A percentile compares a stretch with the other conserved stretches of the same genome.
Evolutionary conservation across 2,113 vertebrate genomes (phyloP).

Genomic region (Forbesichthys papilliferus): DNA sequence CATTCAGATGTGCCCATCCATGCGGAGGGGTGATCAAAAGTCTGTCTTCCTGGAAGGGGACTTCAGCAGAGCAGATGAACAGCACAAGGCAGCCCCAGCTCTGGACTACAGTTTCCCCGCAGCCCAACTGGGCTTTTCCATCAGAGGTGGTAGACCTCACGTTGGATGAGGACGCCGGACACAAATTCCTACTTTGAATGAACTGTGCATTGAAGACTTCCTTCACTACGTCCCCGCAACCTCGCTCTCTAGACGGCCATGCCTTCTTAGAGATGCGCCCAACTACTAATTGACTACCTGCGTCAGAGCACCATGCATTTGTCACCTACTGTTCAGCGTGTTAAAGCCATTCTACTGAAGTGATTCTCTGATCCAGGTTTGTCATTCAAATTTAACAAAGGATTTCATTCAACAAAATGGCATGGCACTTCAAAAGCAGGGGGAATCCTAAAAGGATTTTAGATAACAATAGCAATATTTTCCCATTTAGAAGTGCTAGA

Average conservation of each 20-base stretch:
- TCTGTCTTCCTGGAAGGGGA: conserved; percentile 89
- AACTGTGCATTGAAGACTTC: conserved; percentile 74
- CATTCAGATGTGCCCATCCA: conserved; percentile 85
- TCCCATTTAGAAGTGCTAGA: conserved; percentile 17
- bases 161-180: conserved; percentile 90
- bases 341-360: conserved; percentile 66
- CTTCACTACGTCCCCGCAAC: conserved; percentile 31
- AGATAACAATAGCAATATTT: conserved; percentile 62
- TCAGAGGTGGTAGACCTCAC: conserved; percentile 97
- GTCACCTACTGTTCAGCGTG: conserved; percentile 50
- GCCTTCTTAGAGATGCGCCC: conserved; percentile 59
- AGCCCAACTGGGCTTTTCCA: conserved; percentile 90
- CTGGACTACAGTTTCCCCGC: conserved; percentile 87
- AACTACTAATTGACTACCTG: conserved; percentile 46
- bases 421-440: conserved; percentile 50
- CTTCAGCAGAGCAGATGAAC: conserved; percentile 76
- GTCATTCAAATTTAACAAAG: conserved; percentile 14
- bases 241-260: conserved; percentile 61
- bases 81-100: conserved; percentile 79
- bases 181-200: conserved; percentile 92
- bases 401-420: conserved; percentile 34
- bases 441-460: conserved; percentile 39
- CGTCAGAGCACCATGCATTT: conserved; percentile 56
- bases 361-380: conserved; percentile 36
- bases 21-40: conserved; percentile 95